These are phyloP conservation scores for Corvus moneduloides DNA, from an alignment of 2,113 vertebrate genomes.

Conservation along the genomic window DNA sequence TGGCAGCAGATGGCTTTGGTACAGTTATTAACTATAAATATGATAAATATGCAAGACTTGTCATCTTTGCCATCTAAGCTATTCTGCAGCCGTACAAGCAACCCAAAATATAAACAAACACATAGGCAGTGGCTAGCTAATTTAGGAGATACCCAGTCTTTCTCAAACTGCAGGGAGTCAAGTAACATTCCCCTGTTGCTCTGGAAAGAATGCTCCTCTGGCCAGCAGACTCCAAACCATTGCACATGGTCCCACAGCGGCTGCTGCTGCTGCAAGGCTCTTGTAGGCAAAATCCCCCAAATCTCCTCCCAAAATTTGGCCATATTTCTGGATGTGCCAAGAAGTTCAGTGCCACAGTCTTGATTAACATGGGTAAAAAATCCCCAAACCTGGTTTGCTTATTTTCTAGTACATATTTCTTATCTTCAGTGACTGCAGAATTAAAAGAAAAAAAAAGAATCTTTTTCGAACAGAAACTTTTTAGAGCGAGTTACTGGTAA, in stretches of 20 bases:
- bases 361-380: neutral
- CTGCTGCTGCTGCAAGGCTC: neutral
- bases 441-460: neutral
- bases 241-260: neutral
- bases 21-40: neutral
- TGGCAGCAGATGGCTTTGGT: neutral
- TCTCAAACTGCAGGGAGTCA: constrained; percentile 36
- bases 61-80: neutral
- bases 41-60: neutral
- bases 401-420: neutral
- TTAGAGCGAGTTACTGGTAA: neutral
- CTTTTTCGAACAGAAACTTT: neutral
- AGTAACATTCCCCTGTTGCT: constrained; percentile 14
- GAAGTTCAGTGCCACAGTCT: neutral
- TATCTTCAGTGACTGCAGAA: neutral
- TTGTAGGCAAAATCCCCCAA: neutral
- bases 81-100: neutral
- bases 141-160: constrained; percentile 40
- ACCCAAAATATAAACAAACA: neutral
- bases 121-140: neutral
- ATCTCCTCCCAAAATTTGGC: neutral
- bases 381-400: neutral
- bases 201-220: neutral
- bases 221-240: neutral
- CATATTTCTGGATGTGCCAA: neutral